Evolutionary conservation across 2,888 invertebrate species (phyloP), one percentile per base, ranked within the genome.

Genomic region (Marasmarcha lunaedactyla): DNA sequence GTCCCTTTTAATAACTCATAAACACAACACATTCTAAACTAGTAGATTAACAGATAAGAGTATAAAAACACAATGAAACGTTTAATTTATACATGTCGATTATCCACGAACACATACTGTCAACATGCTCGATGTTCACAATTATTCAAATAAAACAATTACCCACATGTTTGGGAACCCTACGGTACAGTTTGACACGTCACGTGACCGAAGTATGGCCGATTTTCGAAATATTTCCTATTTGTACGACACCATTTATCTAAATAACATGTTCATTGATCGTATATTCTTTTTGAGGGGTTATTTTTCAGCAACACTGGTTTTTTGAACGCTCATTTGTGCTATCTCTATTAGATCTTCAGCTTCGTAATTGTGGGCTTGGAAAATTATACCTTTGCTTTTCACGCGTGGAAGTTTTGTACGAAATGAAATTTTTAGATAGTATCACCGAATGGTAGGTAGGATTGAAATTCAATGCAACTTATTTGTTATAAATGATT

Each of bases 191-290:
- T 20, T 5, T 20, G 20, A 20, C 20, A 20, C 20, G 4, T 20
- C 4, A 20, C 20, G 20, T 20, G 20, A 20, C 20, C 20, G 7
- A 20, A 20, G 7, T 20, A 20, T 20, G 20, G 3, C 7, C 20
- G 3, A 20, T 20, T 20, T 20, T 20, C 20, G 7, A 25, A 35
- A 36, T 38, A 36, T 38, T 42, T 41, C 42, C 38, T 46, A 52
- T 54, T 46, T 49, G 49, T 50, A 64, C 64, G 63, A 65, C 66
- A 63, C 59, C 61, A 55, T 64, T 72, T 72, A 73, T 68, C 63
- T 63, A 63, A 76, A 74, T 71, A 71, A 67, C 71, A 70, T 66
- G 69, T 62, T 67, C 63, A 67, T 64, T 65, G 50, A 52, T 42
- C 43, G 45, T 36, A 39, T 37, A 15, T 36, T 14, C 15, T 30